Evolutionary conservation across 2,113 vertebrate species (phyloP).

Genomic region (Acrocephalus kingi): DNA sequence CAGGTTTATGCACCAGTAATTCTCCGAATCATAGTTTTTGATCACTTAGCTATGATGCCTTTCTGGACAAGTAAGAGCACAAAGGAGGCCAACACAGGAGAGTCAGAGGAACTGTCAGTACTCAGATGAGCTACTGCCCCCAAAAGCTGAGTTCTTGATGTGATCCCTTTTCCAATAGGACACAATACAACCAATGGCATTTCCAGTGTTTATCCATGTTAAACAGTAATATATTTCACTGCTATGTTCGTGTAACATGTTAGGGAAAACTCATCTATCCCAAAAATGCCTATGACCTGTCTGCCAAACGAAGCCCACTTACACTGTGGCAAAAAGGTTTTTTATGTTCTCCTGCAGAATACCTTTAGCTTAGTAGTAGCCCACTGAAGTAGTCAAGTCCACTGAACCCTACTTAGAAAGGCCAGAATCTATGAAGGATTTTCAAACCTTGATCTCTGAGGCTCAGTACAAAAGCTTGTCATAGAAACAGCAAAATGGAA

Average conservation of each 20-base stretch:
- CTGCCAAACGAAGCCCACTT: not conserved
- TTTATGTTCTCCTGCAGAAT: not conserved
- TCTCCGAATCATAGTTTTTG: not conserved
- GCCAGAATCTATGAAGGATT: not conserved
- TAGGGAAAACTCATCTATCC: not conserved
- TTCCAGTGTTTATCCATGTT: not conserved
- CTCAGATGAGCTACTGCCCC: not conserved
- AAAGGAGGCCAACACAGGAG: not conserved
- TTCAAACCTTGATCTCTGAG: not conserved
- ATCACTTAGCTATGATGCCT: not conserved
- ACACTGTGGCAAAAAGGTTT: not conserved
- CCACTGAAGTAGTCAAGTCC: not conserved
- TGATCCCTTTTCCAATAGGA: not conserved
- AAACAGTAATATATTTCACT: not conserved
- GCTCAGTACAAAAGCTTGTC: not conserved
- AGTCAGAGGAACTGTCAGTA: not conserved
- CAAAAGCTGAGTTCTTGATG: not conserved
- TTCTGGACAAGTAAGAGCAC: not conserved
- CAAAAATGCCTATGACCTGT: not conserved
- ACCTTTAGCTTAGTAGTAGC: not conserved
- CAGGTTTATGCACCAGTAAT: not conserved
- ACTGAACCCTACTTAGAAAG: not conserved
- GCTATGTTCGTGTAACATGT: not conserved
- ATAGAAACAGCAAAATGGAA: not conserved
- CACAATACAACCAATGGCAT: not conserved